A percentile compares a stretch with the other conserved stretches of the same genome.
Conservation (phyloP, 2,888 invertebrate genomes). For the Calameuta idolon region DNA sequence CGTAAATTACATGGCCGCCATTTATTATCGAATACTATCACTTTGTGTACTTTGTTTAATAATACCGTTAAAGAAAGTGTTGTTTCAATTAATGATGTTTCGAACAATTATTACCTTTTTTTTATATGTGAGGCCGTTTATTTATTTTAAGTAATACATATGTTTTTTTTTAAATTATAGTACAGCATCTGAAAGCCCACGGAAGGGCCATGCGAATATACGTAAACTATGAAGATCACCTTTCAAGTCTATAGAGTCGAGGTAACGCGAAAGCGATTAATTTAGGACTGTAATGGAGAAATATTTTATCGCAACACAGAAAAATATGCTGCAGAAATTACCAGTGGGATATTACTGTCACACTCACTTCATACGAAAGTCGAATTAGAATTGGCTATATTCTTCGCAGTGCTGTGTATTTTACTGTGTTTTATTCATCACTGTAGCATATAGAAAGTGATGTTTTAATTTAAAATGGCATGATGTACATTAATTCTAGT, state of each 20-base stretch:
- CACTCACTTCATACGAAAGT: neutral
- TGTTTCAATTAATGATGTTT: neutral
- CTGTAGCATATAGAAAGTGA: neutral
- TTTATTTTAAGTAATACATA: neutral
- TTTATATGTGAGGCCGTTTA: neutral
- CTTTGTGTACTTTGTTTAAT: slow-evolving; percentile 20
- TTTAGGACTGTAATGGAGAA: slow-evolving; percentile 1
- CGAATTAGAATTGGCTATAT: neutral
- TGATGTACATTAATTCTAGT: slow-evolving; percentile 13
- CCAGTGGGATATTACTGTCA: neutral
- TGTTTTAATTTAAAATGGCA: slow-evolving; percentile 5
- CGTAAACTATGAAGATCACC: neutral
- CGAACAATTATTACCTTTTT: neutral
- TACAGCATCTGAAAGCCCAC: neutral
- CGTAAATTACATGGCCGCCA: slow-evolving; percentile 23
- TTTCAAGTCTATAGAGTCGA: neutral
- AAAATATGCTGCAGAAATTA: neutral
- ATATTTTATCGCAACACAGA: neutral
- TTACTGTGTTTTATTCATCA: neutral
- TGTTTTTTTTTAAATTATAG: neutral
- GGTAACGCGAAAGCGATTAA: neutral
- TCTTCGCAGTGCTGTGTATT: neutral
- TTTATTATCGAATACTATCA: slow-evolving; percentile 25
- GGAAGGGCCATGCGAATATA: neutral
- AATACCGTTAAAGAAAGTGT: slow-evolving; percentile 9